Evolutionary conservation across 2,797 vertebrate species (phyloP), one percentile per base, ranked within the genome.

Genomic region (Simalia tracyae): DNA sequence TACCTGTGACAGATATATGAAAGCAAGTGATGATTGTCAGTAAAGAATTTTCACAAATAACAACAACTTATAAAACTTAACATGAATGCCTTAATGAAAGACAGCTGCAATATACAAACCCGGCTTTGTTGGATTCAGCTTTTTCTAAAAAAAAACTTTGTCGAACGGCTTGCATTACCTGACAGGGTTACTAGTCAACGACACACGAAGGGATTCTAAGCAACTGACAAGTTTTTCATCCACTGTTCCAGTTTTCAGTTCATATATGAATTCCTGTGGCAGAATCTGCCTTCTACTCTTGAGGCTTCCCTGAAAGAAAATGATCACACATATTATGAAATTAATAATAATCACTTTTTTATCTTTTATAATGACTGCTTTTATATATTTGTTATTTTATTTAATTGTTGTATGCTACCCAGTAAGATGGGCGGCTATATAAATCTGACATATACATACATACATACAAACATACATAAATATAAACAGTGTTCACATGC

Each of bases 161-260:
- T 50, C 54, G 19, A 66, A 87, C 17, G 24, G 24, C 60, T 87
- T 64, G 10, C 61, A 76, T 92, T 99, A 99, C 99, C 99, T 99
- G 98, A 99, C 99, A 96, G 99, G 99, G 96, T 99, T 99, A 97
- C 99, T 99, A 96, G 99, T 99, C 94, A 99, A 98, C 91, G 99
- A 99, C 61, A 99, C 99, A 1, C 99, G 97, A 86, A 99, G 97
- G 63, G 99, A 99, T 95, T 99, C 99, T 88, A 99, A 97, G 96
- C 98, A 99, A 90, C 97, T 97, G 96, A 99, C 97, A 84, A 99
- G 98, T 91, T 98, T 98, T 97, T 99, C 99, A 88, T 99, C 99
- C 61, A 97, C 97, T 95, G 97, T 97, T 64, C 98, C 98, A 86
- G 98, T 98, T 97, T 98, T 99, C 93, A 99, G 97, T 96, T 99